phyloP scores from a whole-genome alignment of 2,888 invertebrate genomes.

The Hymenopus coronatus region DNA sequence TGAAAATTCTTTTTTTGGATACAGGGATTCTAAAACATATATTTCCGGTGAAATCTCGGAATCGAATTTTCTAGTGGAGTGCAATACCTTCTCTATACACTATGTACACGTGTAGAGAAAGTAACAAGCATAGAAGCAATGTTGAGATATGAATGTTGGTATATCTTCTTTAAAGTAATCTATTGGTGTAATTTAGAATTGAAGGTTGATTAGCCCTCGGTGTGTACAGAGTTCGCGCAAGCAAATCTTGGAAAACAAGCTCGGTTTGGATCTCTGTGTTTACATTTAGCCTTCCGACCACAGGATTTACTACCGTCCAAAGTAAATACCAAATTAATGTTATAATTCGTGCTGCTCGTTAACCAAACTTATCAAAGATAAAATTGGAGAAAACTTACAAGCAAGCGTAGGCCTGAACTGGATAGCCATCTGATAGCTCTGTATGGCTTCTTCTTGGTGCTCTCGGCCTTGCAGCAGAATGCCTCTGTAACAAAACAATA shows the following conservation, averaged over 20 bases:
- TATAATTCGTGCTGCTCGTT: background rate
- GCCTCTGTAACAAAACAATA: conserved; percentile 61
- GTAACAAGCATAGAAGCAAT: no score
- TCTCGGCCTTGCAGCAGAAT: conserved; percentile 87
- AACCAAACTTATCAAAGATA: background rate
- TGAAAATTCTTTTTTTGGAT: no score
- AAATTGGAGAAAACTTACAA: conserved; percentile 62
- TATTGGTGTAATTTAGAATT: background rate
- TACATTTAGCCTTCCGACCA: background rate
- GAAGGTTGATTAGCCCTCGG: background rate
- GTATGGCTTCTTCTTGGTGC: conserved; percentile 81
- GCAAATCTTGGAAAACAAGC: background rate
- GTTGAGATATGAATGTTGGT: no score
- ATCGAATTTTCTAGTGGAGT: no score
- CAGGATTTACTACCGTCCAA: background rate
- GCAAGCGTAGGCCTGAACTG: conserved; percentile 90
- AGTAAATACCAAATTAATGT: background rate
- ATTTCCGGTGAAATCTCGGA: no score
- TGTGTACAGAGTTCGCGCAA: background rate
- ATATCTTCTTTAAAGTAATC: background rate
- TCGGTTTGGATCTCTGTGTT: background rate
- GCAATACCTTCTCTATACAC: no score
- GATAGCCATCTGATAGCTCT: conserved; percentile 88
- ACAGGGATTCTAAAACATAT: no score
- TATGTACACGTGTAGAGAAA: no score